Percentiles rank a stretch among this genome's conserved stretches.
These are phyloP conservation scores for Oedothorax gibbosus DNA, from an alignment of 1,140 invertebrate genomes.

Conservation along the genomic window DNA sequence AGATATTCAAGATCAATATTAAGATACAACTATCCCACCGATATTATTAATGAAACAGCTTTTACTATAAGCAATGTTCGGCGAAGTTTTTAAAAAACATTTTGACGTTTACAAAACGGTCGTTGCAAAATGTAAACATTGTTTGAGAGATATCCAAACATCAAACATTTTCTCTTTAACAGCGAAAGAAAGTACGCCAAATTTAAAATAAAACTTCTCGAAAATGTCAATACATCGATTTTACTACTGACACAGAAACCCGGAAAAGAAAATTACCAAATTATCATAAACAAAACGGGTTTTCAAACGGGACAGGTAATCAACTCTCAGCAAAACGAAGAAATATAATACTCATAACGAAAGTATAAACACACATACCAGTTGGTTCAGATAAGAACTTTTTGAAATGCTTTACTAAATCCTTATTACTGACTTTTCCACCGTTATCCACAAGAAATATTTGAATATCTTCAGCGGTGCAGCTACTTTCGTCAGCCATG, in stretches of 20 bases:
- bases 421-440: conserved; percentile 86
- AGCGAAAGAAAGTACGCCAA: too few relatives aligned
- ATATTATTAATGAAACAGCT: too few relatives aligned
- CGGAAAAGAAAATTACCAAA: conserved; percentile 4
- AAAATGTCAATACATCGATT: too few relatives aligned
- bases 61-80: too few relatives aligned
- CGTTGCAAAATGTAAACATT: too few relatives aligned
- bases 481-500: conserved; percentile 72
- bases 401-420: conserved; percentile 89
- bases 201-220: too few relatives aligned
- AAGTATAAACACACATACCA: conserved; percentile 74
- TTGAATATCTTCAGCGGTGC: conserved; percentile 84
- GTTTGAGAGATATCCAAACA: too few relatives aligned
- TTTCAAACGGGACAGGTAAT: background rate
- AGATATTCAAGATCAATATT: too few relatives aligned
- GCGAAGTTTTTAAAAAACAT: too few relatives aligned
- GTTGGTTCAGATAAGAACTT: conserved; percentile 82
- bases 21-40: too few relatives aligned
- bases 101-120: too few relatives aligned
- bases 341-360: background rate
- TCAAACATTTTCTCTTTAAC: too few relatives aligned
- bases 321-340: background rate
- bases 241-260: background rate
- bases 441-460: conserved; percentile 85
- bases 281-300: conserved; percentile 41